These are phyloP conservation scores for Astreopora myriophthalma DNA, from an alignment of 64 coral and sea anemone genomes.

Conservation along the genomic window DNA sequence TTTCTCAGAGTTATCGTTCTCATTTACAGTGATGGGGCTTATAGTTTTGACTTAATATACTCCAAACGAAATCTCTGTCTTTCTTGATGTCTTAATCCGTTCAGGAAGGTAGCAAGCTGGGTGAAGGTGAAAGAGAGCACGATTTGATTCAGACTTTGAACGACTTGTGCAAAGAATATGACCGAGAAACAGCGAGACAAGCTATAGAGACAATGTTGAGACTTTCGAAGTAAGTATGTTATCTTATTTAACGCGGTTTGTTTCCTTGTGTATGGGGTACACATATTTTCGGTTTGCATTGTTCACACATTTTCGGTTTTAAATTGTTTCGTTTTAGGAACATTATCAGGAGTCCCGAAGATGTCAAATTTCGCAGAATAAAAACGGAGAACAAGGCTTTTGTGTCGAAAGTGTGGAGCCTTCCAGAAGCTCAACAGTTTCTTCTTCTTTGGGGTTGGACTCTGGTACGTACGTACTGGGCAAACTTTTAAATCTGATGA, in stretches of 20 bases:
- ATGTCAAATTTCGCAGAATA: slow-evolving; percentile 80
- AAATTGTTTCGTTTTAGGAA: slow-evolving; percentile 42
- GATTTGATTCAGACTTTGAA: slow-evolving; percentile 40
- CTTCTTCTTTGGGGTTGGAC: slow-evolving; percentile 81
- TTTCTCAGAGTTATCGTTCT: background rate
- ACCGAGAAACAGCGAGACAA: slow-evolving; percentile 53
- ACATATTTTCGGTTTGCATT: too few relatives aligned
- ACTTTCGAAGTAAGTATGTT: slow-evolving; percentile 67
- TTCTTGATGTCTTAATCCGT: background rate
- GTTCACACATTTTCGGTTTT: too few relatives aligned
- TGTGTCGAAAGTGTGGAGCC: slow-evolving; percentile 74
- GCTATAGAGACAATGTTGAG: slow-evolving; percentile 79
- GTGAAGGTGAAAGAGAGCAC: slow-evolving; percentile 72
- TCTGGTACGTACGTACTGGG: too few relatives aligned
- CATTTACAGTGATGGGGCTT: too few relatives aligned
- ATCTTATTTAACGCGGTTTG: background rate
- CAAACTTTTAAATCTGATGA: background rate
- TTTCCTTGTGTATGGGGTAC: background rate
- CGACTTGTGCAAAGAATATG: slow-evolving; percentile 51
- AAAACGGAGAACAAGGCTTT: slow-evolving; percentile 79
- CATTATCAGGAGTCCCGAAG: slow-evolving; percentile 65
- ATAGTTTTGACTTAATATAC: background rate
- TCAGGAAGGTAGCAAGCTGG: slow-evolving; percentile 62
- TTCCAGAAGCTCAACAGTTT: slow-evolving; percentile 82
- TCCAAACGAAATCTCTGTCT: background rate